phyloP scores from a whole-genome alignment of 2,888 invertebrate species.

The Lumbricus terrestris region DNA sequence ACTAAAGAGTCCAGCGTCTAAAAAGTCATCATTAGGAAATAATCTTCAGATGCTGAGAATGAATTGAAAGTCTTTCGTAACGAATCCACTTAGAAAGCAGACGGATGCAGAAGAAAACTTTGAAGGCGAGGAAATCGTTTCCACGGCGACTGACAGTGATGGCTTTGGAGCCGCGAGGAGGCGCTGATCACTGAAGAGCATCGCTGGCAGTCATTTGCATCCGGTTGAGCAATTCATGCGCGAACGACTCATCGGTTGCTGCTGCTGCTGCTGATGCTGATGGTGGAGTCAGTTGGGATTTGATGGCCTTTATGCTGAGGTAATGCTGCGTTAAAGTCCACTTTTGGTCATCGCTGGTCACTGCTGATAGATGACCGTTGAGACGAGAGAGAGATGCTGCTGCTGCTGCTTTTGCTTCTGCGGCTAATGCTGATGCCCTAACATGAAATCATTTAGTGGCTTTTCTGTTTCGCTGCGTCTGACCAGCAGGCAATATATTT shows the following conservation, averaged over 20 bases:
- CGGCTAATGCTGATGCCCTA: background rate
- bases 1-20: background rate
- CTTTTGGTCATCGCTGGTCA: conserved; percentile 3
- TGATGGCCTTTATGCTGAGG: background rate
- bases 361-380: conserved; percentile 3
- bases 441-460: background rate
- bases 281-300: background rate
- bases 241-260: background rate
- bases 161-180: background rate
- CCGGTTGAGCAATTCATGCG: background rate
- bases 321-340: conserved; percentile 3
- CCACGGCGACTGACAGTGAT: background rate
- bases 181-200: conserved; percentile 3
- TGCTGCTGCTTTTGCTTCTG: background rate
- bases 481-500: background rate
- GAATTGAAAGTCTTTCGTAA: background rate
- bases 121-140: background rate
- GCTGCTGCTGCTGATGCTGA: background rate
- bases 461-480: background rate
- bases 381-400: background rate
- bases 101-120: background rate
- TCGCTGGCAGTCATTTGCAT: background rate
- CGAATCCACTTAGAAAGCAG: background rate
- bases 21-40: background rate
- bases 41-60: background rate